A percentile compares a stretch with the other conserved stretches of the same genome.
Evolutionary conservation across 2,888 invertebrate species (phyloP).

Genomic region (Ommatoiulus sabulosus): DNA sequence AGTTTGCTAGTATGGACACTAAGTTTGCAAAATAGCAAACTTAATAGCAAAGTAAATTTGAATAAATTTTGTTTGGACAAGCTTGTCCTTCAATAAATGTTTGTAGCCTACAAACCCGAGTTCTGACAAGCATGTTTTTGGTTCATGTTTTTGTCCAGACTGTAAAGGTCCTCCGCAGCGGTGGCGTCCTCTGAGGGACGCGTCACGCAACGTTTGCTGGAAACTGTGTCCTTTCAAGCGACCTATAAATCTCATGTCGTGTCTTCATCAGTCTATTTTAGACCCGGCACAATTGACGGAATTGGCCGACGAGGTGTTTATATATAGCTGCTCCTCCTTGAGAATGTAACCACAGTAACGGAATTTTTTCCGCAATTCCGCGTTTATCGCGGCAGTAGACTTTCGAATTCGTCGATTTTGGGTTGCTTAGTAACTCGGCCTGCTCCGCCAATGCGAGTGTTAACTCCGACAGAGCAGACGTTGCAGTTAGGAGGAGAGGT

Average conservation of each 20-base stretch:
- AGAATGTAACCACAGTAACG: constrained; percentile 27
- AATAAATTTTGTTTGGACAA: too few species aligned
- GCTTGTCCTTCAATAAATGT: too few species aligned
- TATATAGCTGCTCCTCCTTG: constrained; percentile 8
- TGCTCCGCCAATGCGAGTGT: neutral
- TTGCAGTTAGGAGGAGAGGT: neutral
- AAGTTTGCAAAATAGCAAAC: too few species aligned
- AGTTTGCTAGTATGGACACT: too few species aligned
- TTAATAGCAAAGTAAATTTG: too few species aligned
- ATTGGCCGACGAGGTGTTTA: neutral
- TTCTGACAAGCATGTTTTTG: too few species aligned
- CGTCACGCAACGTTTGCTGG: neutral
- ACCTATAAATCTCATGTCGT: neutral
- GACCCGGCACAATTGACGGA: constrained; percentile 2
- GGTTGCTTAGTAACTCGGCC: neutral
- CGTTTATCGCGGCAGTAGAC: neutral
- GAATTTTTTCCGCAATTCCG: neutral
- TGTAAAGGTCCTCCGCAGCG: neutral
- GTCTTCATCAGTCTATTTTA: neutral
- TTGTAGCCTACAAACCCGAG: too few species aligned
- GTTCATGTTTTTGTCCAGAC: too few species aligned
- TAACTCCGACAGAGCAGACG: neutral
- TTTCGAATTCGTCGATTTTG: neutral
- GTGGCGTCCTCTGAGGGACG: neutral
- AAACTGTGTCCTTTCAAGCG: neutral